Evolutionary conservation across 2,113 vertebrate species (phyloP), one percentile per base, ranked within the genome.

Genomic region (Drymodes brunneopygia): DNA sequence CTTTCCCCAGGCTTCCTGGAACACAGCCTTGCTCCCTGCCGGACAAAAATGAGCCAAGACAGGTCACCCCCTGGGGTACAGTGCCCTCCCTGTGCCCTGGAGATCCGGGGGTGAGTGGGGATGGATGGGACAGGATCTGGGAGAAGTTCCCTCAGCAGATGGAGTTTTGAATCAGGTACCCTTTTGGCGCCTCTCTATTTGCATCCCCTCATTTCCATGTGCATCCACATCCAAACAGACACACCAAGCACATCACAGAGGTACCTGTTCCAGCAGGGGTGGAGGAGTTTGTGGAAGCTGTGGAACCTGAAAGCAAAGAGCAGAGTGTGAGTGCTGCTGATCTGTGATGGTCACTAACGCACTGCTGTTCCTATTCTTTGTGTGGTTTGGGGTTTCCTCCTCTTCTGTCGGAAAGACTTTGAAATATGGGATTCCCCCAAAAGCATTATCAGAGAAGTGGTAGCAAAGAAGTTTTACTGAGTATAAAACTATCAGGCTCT

Each of bases 251-350:
- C 62, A 42, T 29, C 42, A 14, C 27, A 20, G 38, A 80, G 50
- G 64, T 95, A 96, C 94, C 94, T 97, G 92, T 75, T 80, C 88
- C 58, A 35, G 56, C 1, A 0, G 54, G 62, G 56, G 16, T 10
- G 17, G 93, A 47, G 42, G 87, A 45, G 45, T 21, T 23, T 58
- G 81, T 79, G 81, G 58, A 62, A 71, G 38, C 10, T 33, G 81
- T 25, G 33, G 90, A 77, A 88, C 90, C 95, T 95, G 92, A 15
- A 95, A 93, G 22, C 58, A 77, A 82, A 90, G 47, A 58, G n/a
- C 8, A 67, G 36, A 69, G 21, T 11, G 35, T 95, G 35, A 95
- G 19, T 2, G 8, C 15, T 64, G 80, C 44, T 47, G 8, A 7
- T 15, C 29, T 56, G 42, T 48, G 50, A 19, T 42, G 38, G 72